Evolutionary conservation across 2,888 invertebrate species (phyloP).

Genomic region (Athetis lepigone): DNA sequence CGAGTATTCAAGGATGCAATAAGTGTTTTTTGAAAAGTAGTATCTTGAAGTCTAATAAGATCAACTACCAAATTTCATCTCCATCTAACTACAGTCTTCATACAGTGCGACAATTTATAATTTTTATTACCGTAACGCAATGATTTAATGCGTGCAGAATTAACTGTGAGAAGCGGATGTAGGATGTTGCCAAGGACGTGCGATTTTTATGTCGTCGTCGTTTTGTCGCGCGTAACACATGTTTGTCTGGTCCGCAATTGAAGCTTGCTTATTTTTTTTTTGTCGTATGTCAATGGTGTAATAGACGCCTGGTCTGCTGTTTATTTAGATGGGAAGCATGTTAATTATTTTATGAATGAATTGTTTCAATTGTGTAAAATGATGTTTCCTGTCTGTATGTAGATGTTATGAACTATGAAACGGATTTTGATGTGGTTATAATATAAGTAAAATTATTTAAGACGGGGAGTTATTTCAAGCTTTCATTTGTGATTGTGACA

Average conservation of each 20-base stretch:
- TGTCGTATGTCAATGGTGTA: slow-evolving; percentile 57
- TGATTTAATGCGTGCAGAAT: slow-evolving; percentile 69
- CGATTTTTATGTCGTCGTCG: slow-evolving; percentile 80
- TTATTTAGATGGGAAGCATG: slow-evolving; percentile 23
- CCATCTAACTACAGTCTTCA: no score
- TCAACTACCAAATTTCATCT: no score
- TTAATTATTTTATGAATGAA: slow-evolving; percentile 35
- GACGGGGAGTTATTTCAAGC: no score
- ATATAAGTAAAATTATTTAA: no score
- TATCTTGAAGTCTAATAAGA: no score
- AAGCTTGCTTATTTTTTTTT: slow-evolving; percentile 48
- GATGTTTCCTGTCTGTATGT: no score
- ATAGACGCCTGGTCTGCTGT: slow-evolving; percentile 42
- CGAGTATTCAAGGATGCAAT: no score
- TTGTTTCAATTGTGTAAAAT: no score
- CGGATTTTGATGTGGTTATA: no score
- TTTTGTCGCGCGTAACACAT: slow-evolving; percentile 77
- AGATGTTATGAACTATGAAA: no score
- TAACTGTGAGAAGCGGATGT: slow-evolving; percentile 88
- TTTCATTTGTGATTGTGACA: no score
- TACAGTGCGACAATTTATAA: slow-evolving; percentile 31
- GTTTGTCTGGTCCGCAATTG: slow-evolving; percentile 64
- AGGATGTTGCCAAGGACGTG: slow-evolving; percentile 86
- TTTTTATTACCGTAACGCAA: slow-evolving; percentile 64
- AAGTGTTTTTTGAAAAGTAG: no score